Evolutionary conservation across 2,797 vertebrate genomes (phyloP).

Genomic region (Acomys russatus): DNA sequence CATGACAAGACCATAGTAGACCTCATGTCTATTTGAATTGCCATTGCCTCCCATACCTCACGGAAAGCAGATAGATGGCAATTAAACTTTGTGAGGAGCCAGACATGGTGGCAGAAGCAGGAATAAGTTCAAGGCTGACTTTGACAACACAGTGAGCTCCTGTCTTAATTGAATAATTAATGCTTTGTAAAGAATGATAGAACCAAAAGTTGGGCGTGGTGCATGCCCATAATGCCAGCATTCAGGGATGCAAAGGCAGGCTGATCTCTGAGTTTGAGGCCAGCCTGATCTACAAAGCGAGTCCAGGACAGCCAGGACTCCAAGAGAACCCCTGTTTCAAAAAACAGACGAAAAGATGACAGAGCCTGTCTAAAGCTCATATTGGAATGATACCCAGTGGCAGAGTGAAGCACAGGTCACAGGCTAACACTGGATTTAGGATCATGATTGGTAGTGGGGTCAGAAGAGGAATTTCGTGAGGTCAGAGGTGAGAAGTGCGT

Average conservation of each 20-base stretch:
- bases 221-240: too few relatives aligned
- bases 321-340: too few relatives aligned
- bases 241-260: too few relatives aligned
- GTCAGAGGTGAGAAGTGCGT: not conserved
- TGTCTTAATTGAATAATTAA: not conserved
- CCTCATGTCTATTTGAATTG: not conserved
- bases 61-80: not conserved
- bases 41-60: not conserved
- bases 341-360: not conserved
- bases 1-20: not conserved
- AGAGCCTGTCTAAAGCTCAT: not conserved
- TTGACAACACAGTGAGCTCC: not conserved
- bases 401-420: not conserved
- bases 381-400: not conserved
- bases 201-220: too few relatives aligned
- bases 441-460: not conserved
- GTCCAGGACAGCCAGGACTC: too few relatives aligned
- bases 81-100: conserved; percentile 25
- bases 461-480: conserved; percentile 23
- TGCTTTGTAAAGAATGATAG: not conserved
- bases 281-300: too few relatives aligned
- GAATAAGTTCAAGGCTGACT: not conserved
- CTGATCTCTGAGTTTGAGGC: too few relatives aligned
- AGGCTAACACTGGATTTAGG: not conserved
- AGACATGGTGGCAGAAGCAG: not conserved